These are phyloP conservation scores for Gastracanthus pulcherrimus DNA, from an alignment of 2,888 invertebrate genomes.

Conservation along the genomic window DNA sequence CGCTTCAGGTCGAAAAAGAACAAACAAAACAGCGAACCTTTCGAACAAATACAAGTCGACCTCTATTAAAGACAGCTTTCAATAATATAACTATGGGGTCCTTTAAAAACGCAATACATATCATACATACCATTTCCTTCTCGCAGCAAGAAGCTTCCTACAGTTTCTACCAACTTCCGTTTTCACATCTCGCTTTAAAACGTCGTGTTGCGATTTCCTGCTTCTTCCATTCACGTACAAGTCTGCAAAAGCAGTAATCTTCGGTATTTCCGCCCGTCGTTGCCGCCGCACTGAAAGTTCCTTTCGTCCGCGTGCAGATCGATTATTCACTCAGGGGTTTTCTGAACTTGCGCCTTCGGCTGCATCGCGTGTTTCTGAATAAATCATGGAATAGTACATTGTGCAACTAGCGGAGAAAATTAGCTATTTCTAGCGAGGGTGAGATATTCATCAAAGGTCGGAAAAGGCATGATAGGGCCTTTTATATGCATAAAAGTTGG, in stretches of 20 bases:
- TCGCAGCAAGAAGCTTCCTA: slow-evolving; percentile 24
- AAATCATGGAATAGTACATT: slow-evolving; percentile 54
- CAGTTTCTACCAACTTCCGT: slow-evolving; percentile 5
- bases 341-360: background rate
- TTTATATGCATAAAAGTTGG: too few relatives aligned
- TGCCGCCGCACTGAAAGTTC: background rate
- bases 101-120: too few relatives aligned
- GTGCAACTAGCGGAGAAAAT: too few relatives aligned
- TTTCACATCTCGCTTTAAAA: background rate
- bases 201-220: background rate
- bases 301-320: slow-evolving; percentile 22
- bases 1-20: too few relatives aligned
- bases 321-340: slow-evolving; percentile 35
- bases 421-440: too few relatives aligned
- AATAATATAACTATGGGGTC: too few relatives aligned
- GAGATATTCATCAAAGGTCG: too few relatives aligned
- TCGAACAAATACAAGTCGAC: too few relatives aligned
- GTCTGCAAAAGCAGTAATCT: slow-evolving; percentile 38
- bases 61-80: too few relatives aligned
- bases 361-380: slow-evolving; percentile 30
- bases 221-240: too few relatives aligned
- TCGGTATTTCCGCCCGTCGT: slow-evolving; percentile 34
- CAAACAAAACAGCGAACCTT: too few relatives aligned
- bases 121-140: background rate
- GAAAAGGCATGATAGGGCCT: too few relatives aligned